A percentile compares a stretch with the other conserved stretches of the same genome.
Conservation (phyloP, 2,113 vertebrate species). For the Stigmatopora nigra region DNA sequence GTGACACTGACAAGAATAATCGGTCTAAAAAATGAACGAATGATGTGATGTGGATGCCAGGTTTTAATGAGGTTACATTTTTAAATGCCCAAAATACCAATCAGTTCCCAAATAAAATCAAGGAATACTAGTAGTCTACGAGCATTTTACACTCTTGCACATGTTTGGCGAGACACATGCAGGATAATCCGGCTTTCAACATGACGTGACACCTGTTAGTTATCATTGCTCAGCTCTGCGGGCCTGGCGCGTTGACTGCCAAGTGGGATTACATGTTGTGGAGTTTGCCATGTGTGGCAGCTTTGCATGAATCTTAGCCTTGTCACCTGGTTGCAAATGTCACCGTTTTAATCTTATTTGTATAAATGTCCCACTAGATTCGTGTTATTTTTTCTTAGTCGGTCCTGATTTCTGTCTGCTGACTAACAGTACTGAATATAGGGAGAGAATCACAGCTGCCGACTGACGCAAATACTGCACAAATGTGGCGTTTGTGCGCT, state of each 20-base stretch:
- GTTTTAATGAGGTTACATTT: no score
- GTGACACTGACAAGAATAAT: no score
- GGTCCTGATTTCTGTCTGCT: slow-evolving; percentile 41
- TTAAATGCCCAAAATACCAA: no score
- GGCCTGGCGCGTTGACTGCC: slow-evolving; percentile 41
- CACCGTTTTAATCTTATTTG: slow-evolving; percentile 41
- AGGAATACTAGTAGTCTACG: slow-evolving; percentile 45
- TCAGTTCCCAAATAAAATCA: slow-evolving; percentile 4
- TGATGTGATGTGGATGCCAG: no score
- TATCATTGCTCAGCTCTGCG: slow-evolving; percentile 38
- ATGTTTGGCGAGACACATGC: slow-evolving; percentile 27
- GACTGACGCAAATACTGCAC: slow-evolving; percentile 67
- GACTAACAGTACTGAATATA: slow-evolving; percentile 21
- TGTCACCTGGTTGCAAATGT: slow-evolving; percentile 30
- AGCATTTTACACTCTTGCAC: slow-evolving; percentile 35
- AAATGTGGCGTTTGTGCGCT: slow-evolving; percentile 53
- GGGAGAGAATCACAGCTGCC: slow-evolving; percentile 54
- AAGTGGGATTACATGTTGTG: slow-evolving; percentile 51
- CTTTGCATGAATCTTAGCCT: slow-evolving; percentile 29
- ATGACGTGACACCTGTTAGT: slow-evolving; percentile 64
- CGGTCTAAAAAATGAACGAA: no score
- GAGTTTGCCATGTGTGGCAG: slow-evolving; percentile 36
- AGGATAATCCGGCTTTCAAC: slow-evolving; percentile 49
- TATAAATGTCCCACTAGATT: slow-evolving; percentile 8
- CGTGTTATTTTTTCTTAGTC: slow-evolving; percentile 41